Base-by-base conservation (phyloP, 2,113 vertebrate species). In the Garra rufa region DNA sequence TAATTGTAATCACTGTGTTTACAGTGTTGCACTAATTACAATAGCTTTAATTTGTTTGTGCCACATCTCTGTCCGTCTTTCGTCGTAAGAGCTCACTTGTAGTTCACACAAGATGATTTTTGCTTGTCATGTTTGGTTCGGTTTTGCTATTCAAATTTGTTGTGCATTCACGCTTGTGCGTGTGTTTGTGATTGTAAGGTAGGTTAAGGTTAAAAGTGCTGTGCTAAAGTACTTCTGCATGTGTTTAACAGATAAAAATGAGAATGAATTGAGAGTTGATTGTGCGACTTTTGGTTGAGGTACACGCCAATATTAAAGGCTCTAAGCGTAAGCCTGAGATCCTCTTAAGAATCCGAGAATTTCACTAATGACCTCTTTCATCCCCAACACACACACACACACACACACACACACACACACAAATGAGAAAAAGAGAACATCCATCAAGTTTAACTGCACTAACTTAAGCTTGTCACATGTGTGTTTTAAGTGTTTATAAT, bases 1-100 rank as follows among this genome's bases (percentile, higher is more conserved):
- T 82, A 70, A 82, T 82, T 82, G 80, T 70, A 82, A 82, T 82
- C 80, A 81, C 43, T 55, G 63, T 70, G 65, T 82, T 82, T 82
- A 70, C 80, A 71, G 80, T 70, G 63, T 82, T 6, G 4, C 28
- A 52, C 65, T 82, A 82, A 82, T 82, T 82, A 71, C 80, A 70
- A 70, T 70, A 70, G 61, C 46, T 82, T 46, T 70, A 6, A 55
- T 71, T 69, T 70, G 65, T 82, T 82, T 41, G 38, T 82, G 46
- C 28, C 28, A 70, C 28, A 26, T 69, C 28, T 57, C 19, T 77
- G 52, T 77, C 75, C 28, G 55, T 28, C 28, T 30, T 70, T 70
- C 13, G 24, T n/a, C 13, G 10, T 14, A 24, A 71, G 63, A 50
- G 63, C 28, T 70, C 46, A 82, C 15, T 82, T 67, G 44, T 11